phyloP scores from a whole-genome alignment of 2,888 invertebrate genomes.

The Drosophila sordidapex region DNA sequence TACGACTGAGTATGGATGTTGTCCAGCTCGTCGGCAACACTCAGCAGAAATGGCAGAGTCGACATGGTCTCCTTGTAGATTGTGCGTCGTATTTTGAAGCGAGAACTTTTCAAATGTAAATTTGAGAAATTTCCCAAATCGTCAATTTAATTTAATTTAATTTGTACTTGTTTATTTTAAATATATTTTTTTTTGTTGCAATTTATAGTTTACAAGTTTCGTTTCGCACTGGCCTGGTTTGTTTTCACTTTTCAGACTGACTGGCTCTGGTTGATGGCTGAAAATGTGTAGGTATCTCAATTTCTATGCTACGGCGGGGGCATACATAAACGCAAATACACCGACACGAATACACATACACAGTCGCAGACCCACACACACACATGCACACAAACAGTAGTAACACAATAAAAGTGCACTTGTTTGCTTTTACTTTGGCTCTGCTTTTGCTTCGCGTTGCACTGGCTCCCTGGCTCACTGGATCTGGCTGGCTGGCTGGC shows the following conservation, averaged over 20 bases:
- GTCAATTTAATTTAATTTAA: neutral
- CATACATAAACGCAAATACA: conserved; percentile 27
- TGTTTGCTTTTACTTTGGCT: conserved; percentile 55
- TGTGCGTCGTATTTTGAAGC: conserved; percentile 44
- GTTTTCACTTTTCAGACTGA: conserved; percentile 57
- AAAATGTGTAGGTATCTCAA: conserved; percentile 65
- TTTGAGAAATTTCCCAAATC: neutral
- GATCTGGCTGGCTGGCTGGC: conserved; percentile 15
- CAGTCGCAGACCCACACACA: conserved; percentile 12
- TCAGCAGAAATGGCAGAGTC: conserved; percentile 83
- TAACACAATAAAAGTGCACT: conserved; percentile 40
- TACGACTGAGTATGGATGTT: conserved; percentile 84
- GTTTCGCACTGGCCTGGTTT: conserved; percentile 39
- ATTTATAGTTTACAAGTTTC: conserved; percentile 7
- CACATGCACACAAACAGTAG: conserved; percentile 7
- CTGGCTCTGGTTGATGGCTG: conserved; percentile 11
- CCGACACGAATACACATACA: neutral
- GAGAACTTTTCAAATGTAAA: neutral
- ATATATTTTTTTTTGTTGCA: neutral
- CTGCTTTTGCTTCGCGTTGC: conserved; percentile 32
- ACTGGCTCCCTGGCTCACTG: conserved; percentile 22
- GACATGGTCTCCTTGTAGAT: conserved; percentile 78
- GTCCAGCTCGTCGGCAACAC: conserved; percentile 84
- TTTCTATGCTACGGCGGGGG: conserved; percentile 67
- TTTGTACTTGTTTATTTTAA: conserved; percentile 5